These are phyloP conservation scores for Carduelis carduelis DNA, from an alignment of 2,797 vertebrate genomes.

Conservation along the genomic window DNA sequence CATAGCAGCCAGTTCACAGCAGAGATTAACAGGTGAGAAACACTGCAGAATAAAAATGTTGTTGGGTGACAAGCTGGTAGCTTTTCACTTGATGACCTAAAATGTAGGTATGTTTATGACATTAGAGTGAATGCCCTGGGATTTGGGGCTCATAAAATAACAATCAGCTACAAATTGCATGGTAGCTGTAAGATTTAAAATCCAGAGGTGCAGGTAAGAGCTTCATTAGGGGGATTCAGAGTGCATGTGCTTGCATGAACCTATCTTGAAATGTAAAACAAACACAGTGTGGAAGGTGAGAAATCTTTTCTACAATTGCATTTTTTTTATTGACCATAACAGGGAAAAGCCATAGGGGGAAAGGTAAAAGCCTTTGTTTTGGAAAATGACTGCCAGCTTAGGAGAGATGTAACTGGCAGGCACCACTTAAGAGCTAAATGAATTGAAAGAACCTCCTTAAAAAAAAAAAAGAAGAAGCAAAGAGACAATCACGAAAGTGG, in stretches of 20 bases:
- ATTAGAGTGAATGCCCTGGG: not conserved
- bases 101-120: not conserved
- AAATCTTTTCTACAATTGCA: not conserved
- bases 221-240: not conserved
- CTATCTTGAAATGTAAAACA: not conserved
- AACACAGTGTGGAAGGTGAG: not conserved
- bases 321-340: not conserved
- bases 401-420: not conserved
- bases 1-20: not conserved
- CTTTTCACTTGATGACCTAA: not conserved
- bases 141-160: not conserved
- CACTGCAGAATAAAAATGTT: not conserved
- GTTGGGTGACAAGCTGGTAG: not conserved
- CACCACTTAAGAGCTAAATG: not conserved
- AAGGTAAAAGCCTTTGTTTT: conserved; percentile 40
- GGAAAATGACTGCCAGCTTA: not conserved
- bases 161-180: not conserved
- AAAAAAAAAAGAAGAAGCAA: not conserved
- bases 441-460: not conserved
- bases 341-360: not conserved
- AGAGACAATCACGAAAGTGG: accelerated
- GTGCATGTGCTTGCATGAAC: not conserved
- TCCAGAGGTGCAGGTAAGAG: not conserved
- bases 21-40: conserved; percentile 9
- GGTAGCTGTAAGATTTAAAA: not conserved